Evolutionary conservation across 2,888 invertebrate genomes (phyloP).

Genomic region (Melitaea athalia): DNA sequence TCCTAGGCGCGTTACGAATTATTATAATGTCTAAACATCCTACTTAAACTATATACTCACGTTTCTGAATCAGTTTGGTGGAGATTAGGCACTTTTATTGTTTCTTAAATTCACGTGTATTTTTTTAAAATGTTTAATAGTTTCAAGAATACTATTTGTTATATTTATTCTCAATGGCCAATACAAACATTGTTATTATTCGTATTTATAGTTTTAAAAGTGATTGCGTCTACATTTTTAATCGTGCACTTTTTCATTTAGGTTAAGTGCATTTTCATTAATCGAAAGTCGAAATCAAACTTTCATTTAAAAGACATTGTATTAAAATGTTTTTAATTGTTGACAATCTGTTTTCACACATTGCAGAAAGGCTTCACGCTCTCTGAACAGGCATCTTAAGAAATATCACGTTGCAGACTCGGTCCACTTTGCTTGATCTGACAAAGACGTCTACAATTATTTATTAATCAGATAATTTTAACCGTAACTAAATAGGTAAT

Average conservation of each 20-base stretch:
- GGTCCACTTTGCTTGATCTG: constrained; percentile 36
- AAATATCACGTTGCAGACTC: constrained; percentile 42
- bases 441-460: constrained; percentile 27
- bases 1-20: neutral
- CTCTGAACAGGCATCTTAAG: constrained; percentile 61
- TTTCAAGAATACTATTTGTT: no score
- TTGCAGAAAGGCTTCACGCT: constrained; percentile 53
- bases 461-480: neutral
- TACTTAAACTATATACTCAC: no score
- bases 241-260: neutral
- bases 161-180: no score
- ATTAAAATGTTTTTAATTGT: constrained; percentile 18
- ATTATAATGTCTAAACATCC: neutral
- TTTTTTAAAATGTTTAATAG: no score
- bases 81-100: no score
- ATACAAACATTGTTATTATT: neutral
- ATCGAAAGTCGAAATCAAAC: constrained; percentile 1
- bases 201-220: neutral
- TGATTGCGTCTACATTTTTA: neutral
- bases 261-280: constrained; percentile 16
- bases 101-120: no score
- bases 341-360: constrained; percentile 30
- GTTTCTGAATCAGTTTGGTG: no score
- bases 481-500: neutral
- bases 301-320: constrained; percentile 18